phyloP scores from a whole-genome alignment of 2,888 invertebrate genomes.

The Megamerina dolium region DNA sequence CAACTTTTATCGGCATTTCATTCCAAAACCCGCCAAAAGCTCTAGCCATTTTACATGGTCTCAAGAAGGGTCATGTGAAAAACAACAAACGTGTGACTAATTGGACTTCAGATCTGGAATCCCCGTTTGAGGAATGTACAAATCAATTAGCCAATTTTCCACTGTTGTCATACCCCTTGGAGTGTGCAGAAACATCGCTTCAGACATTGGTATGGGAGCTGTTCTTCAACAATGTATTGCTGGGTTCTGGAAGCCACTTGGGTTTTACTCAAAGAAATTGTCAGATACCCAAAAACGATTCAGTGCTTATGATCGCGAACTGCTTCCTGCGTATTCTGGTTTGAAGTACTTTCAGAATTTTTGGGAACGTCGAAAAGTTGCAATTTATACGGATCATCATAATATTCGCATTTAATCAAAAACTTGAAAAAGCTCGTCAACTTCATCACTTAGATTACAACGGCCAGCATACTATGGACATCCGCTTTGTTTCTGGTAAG shows the following conservation, averaged over 20 bases:
- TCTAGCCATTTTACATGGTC: slow-evolving; percentile 8
- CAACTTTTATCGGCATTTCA: slow-evolving; percentile 17
- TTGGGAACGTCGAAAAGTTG: slow-evolving; percentile 8
- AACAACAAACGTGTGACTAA: slow-evolving; percentile 6
- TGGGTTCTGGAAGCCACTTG: not conserved
- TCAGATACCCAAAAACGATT: not conserved
- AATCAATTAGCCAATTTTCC: no score
- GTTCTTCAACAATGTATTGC: slow-evolving; percentile 4
- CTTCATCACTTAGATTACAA: slow-evolving; percentile 12
- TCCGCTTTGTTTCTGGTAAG: slow-evolving; percentile 6
- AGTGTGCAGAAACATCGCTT: no score
- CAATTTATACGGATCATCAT: slow-evolving; percentile 11
- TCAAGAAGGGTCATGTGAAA: slow-evolving; percentile 12
- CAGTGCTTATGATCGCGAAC: not conserved
- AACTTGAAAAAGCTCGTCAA: slow-evolving; percentile 10
- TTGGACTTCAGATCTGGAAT: no score
- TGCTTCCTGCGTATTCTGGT: slow-evolving; percentile 1
- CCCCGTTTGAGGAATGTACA: no score
- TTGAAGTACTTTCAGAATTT: slow-evolving; percentile 8
- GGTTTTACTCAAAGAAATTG: slow-evolving; percentile 7
- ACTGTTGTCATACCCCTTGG: no score
- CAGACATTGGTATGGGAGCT: slow-evolving; percentile 1
- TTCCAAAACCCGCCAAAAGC: slow-evolving; percentile 9
- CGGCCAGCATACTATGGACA: slow-evolving; percentile 10
- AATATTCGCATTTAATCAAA: no score